Evolutionary conservation across 2,888 invertebrate genomes (phyloP), one percentile per base, ranked within the genome.

Genomic region (Agrenia bidenticulata): DNA sequence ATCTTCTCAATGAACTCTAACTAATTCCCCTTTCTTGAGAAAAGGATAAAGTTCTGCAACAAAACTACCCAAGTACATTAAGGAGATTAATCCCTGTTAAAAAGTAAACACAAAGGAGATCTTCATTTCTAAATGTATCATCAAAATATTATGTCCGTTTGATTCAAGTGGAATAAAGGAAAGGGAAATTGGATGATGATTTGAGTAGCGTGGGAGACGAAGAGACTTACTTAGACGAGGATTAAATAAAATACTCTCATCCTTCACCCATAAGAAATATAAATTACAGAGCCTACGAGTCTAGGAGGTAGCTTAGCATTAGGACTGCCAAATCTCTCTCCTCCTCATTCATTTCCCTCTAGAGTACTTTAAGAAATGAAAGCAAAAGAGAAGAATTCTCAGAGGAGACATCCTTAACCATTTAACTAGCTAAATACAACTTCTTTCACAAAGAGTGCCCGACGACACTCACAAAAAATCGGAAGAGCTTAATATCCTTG

Each of bases 401-500:
- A 45, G 45, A 45, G 45, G 19, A 45, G 19, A 45, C 45, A 45
- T 45, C 45, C 53, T 51, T 51, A 21, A 24, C 11, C 21, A 51
- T 19, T 13, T 13, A 13, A 51, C 5, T 13, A 51, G 53, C 15
- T 26, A 24, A 51, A 26, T 51, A 21, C 53, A 26, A 51, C 53
- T 11, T 21, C 23, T 51, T 4, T 4, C 9, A 42, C 54, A 67
- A 67, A 63, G 69, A 51, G 55, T 17, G 61, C 63, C 69, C 66
- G 51, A 49, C 49, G 5, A 21, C 61, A 53, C 42, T 59, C 26
- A 51, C 51, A 54, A 58, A 70, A 66, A 66, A 66, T 65, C 56
- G 60, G 67, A 65, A 65, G 68, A 65, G 68, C 64, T 69, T 69
- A 66, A 61, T 66, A 69, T 32, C 7, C 51, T 51, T 24, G 23